Evolutionary conservation across 2,113 vertebrate genomes (phyloP).

Genomic region (Mastomys natalensis): DNA sequence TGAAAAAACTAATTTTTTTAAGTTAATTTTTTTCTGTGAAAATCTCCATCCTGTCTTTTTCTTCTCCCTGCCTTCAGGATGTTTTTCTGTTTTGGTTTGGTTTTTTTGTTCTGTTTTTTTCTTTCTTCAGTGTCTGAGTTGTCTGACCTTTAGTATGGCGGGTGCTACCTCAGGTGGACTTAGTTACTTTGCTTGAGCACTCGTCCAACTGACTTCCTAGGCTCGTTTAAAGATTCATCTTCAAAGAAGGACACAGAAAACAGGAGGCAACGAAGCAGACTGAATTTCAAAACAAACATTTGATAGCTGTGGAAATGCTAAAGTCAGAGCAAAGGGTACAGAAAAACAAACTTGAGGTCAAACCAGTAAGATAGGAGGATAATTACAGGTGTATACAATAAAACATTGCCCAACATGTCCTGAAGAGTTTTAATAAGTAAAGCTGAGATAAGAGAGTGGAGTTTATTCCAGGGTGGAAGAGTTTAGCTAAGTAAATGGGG

Average conservation of each 20-base stretch:
- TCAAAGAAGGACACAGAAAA: neutral
- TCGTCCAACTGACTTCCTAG: neutral
- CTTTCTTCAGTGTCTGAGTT: neutral
- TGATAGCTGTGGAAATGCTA: neutral
- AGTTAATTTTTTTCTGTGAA: neutral
- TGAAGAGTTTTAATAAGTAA: conserved; percentile 5
- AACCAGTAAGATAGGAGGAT: neutral
- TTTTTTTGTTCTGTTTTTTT: no score
- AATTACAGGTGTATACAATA: neutral
- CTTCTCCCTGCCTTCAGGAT: neutral
- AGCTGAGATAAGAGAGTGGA: neutral
- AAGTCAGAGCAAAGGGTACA: neutral
- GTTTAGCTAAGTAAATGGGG: neutral
- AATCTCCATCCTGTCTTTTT: neutral
- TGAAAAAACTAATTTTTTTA: no score
- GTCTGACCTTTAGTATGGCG: neutral
- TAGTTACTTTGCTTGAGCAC: conserved; percentile 11
- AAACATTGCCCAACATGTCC: neutral
- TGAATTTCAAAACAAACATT: conserved; percentile 21
- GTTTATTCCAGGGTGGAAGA: neutral
- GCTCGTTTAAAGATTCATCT: neutral
- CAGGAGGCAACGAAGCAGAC: neutral
- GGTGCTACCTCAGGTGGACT: neutral
- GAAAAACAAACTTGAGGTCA: neutral
- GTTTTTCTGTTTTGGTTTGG: no score